Conservation (phyloP, 2,113 vertebrate genomes). For the Hippolais icterina region DNA sequence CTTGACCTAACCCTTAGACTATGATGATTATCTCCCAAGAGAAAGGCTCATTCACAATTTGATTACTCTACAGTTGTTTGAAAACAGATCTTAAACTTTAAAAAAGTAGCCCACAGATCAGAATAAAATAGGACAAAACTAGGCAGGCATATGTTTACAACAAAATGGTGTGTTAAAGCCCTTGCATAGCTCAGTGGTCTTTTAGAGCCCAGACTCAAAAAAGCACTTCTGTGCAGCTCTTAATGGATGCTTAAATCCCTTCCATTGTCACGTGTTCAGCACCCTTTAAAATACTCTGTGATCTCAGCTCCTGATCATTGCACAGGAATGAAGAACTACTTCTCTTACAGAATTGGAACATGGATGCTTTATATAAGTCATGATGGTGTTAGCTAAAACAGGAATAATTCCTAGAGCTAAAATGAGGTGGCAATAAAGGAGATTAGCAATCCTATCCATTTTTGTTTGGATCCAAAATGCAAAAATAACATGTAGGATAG, state of each 20-base stretch:
- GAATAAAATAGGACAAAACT: conserved; percentile 1
- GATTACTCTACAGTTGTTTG: background rate
- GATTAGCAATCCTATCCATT: background rate
- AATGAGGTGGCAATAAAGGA: conserved; percentile 6
- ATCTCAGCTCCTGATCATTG: conserved; percentile 17
- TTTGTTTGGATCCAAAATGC: background rate
- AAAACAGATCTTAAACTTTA: background rate
- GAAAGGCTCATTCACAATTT: background rate
- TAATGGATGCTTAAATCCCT: conserved; percentile 25
- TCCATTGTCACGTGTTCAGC: conserved; percentile 7
- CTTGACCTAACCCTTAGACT: background rate
- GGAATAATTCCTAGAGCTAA: conserved; percentile 20
- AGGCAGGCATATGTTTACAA: background rate
- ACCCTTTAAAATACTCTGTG: background rate
- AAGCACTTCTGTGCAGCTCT: background rate
- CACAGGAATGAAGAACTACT: background rate
- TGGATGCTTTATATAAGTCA: background rate
- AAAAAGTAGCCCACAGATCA: background rate
- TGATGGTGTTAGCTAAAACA: conserved; percentile 17
- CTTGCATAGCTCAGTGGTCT: background rate
- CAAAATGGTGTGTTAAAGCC: background rate
- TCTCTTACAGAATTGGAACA: background rate
- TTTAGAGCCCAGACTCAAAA: background rate
- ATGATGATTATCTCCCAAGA: background rate
- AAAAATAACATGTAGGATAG: background rate